Base-by-base conservation (phyloP, 2,113 vertebrate genomes). In the Cynopterus brachyotis region DNA sequence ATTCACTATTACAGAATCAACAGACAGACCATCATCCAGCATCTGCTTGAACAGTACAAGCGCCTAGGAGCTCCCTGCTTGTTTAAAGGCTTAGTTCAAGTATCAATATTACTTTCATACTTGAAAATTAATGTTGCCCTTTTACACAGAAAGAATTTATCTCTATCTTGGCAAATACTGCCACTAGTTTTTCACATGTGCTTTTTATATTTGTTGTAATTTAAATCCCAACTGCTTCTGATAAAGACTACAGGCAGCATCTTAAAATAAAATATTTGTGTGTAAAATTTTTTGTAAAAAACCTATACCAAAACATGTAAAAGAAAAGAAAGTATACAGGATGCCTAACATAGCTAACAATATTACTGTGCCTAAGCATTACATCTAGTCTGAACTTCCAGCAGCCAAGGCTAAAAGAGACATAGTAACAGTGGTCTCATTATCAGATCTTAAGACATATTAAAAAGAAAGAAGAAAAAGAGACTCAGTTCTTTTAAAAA, bases 401-500 rank as follows among this genome's bases (percentile, higher is more conserved):
- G 45, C 3, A 76, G 67, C 53, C 35, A 62, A 70, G 20, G 67
- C 32, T 66, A 86, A 93, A n/a, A 57, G 35, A 93, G 15, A 90
- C 30, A 89, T 62, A 57, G 12, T 72, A 91, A 88, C 2, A n/a
- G 45, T 45, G 3, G 19, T n/a, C 28, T 88, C 40, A 67, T 78
- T 50, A 79, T 45, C 72, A 55, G 42, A 84, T 55, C 35, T 70
- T 84, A 53, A 91, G 57, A 78, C 50, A 19, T 42, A 57, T n/a
- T 75, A 75, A 50, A 47, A 75, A 8, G 53, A 70, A 79, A 86
- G 50, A 45, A 57, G 35, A 55, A 50, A 66, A 59, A 35, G 40
- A 83, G 69, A 83, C 11, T 83, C n/a, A 60, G n/a, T 72, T 95
- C 22, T 94, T 83, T 72, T 53, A 91, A 81, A 45, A 57, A 45